A percentile compares a stretch with the other conserved stretches of the same genome.
Conservation (phyloP, 2,113 vertebrate genomes). For the Erythrocercus mccallii region DNA sequence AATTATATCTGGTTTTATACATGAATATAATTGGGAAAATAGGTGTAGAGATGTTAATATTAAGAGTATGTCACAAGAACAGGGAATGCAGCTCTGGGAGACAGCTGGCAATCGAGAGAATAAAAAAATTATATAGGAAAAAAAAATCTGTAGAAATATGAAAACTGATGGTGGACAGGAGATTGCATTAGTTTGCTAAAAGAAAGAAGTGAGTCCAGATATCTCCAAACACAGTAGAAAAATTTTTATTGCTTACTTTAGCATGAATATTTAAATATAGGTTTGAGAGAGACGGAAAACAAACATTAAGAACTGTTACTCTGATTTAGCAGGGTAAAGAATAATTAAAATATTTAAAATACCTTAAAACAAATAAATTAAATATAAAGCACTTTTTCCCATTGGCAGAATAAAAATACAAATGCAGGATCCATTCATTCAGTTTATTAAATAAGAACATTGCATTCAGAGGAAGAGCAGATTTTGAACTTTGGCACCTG, state of each 20-base stretch:
- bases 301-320: neutral
- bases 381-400: neutral
- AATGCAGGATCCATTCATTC: neutral
- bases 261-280: neutral
- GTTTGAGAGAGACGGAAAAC: neutral
- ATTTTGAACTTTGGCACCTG: neutral
- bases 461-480: neutral
- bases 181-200: neutral
- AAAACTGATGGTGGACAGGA: neutral
- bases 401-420: neutral
- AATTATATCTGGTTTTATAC: neutral
- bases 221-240: neutral
- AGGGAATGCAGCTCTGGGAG: neutral
- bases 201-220: accelerated
- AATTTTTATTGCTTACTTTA: neutral
- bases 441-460: neutral
- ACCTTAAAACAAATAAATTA: neutral
- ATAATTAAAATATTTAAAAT: neutral
- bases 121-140: neutral
- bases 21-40: neutral
- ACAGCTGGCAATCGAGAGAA: neutral
- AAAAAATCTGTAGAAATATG: neutral
- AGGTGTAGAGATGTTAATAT: neutral
- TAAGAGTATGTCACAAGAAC: neutral
- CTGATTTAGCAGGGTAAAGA: neutral